Conservation (phyloP, 2,888 invertebrate species). For the Oxyscelio sp. region DNA sequence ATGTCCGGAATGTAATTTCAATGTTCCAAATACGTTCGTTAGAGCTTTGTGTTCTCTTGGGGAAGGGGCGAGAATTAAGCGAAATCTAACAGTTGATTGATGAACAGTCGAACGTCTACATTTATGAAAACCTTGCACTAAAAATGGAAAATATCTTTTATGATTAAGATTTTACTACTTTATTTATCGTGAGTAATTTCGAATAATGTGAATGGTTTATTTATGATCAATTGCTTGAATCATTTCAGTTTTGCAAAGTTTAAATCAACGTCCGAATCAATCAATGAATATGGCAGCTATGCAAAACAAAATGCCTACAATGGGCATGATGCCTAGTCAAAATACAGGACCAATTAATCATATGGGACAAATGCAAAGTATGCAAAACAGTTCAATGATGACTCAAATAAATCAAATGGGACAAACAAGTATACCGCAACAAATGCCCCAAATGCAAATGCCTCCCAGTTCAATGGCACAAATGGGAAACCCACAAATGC, state of each 20-base stretch:
- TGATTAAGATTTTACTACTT: too few relatives aligned
- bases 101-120: too few relatives aligned
- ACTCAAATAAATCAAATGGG: constrained; percentile 88
- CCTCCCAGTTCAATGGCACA: constrained; percentile 83
- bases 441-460: constrained; percentile 85
- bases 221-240: too few relatives aligned
- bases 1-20: too few relatives aligned
- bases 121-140: too few relatives aligned
- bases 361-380: constrained; percentile 89
- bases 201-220: too few relatives aligned
- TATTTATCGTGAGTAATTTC: too few relatives aligned
- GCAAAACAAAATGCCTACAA: constrained; percentile 90
- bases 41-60: too few relatives aligned
- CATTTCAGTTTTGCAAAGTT: constrained; percentile 91
- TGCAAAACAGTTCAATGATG: constrained; percentile 89
- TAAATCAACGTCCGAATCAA: constrained; percentile 91
- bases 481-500: constrained; percentile 83
- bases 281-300: constrained; percentile 90
- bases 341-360: constrained; percentile 88
- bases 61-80: too few relatives aligned
- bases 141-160: too few relatives aligned
- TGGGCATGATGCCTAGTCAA: constrained; percentile 88
- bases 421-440: constrained; percentile 86
- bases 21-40: too few relatives aligned
- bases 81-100: too few relatives aligned